Conservation (phyloP, 92 coral and sea anemone species). For the Porites divaricata region DNA sequence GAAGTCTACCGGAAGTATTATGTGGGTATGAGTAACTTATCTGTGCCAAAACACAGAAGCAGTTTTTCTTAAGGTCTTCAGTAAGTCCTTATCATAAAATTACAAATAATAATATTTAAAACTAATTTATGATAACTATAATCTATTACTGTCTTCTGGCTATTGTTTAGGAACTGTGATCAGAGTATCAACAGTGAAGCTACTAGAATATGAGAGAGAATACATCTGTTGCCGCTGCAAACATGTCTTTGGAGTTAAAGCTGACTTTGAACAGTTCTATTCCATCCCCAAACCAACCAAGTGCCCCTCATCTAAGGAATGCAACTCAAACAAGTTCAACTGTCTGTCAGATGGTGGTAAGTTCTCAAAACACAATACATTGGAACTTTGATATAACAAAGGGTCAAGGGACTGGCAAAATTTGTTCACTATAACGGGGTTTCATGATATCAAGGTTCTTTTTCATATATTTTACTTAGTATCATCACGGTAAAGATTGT, state of each 20-base stretch:
- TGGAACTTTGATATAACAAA: too few relatives aligned
- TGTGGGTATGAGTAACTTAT: too few relatives aligned
- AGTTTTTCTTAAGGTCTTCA: too few relatives aligned
- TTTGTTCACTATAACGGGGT: too few relatives aligned
- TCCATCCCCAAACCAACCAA: slow-evolving; percentile 87
- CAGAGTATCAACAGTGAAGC: slow-evolving; percentile 86
- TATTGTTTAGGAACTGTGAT: slow-evolving; percentile 80
- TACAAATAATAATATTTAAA: too few relatives aligned
- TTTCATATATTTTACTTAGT: too few relatives aligned
- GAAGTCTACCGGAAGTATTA: too few relatives aligned
- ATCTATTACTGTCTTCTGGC: not conserved
- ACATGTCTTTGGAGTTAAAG: slow-evolving; percentile 83
- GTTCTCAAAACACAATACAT: not conserved
- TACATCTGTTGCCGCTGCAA: slow-evolving; percentile 89
- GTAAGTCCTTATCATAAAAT: too few relatives aligned
- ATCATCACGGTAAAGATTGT: not conserved
- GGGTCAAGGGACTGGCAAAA: too few relatives aligned
- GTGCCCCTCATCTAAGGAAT: slow-evolving; percentile 85
- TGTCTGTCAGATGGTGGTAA: slow-evolving; percentile 90
- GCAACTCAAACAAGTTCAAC: slow-evolving; percentile 82
- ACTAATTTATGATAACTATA: too few relatives aligned
- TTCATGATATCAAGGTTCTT: too few relatives aligned
- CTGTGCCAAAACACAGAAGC: too few relatives aligned
- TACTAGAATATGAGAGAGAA: slow-evolving; percentile 91
- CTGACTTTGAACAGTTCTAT: slow-evolving; percentile 94